Evolutionary conservation across 2,888 invertebrate genomes (phyloP), one percentile per base, ranked within the genome.

Genomic region (Drosophila quinaria): DNA sequence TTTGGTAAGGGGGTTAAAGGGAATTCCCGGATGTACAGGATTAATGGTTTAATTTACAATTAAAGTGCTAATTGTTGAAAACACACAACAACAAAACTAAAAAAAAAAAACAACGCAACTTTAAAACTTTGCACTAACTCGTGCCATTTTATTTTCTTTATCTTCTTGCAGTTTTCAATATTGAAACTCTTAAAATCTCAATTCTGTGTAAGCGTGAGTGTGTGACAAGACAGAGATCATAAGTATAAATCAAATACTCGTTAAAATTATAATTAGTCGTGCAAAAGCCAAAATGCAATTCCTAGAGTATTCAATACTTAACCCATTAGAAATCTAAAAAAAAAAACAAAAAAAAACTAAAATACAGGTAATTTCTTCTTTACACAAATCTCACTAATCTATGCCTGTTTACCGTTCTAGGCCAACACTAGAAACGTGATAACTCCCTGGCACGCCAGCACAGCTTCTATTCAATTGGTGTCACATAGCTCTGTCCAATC

Each of bases 111-210:
- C n/a, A 22, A 22, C 22, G 22, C 22, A 22, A 42, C 58, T 74
- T 84, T 69, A 69, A 74, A 73, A 55, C 65, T 69, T 55, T 72
- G 84, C 87, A 90, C 81, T 91, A 90, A 90, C 74, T 71, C 75
- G 80, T 79, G 87, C 81, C 79, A 78, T 90, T 90, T 87, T 78
- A 73, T 90, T 90, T 82, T 87, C 83, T 84, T 80, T 89, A 79
- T 87, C 83, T 90, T 89, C 80, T 90, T 90, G 78, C 90, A 90
- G 90, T 91, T 89, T 83, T 87, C 82, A 91, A 90, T 90, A 82
- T 73, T 90, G 87, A 85, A 85, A 75, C 82, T 89, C 90, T 84
- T 82, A 80, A 66, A 13, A 74, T 19, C 35, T 33, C 35, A 50
- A 19, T 50, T 44, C 22, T 44, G 44, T 44, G 44, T 44, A 19